These are phyloP conservation scores for Helogale parvula DNA, from an alignment of 2,113 vertebrate genomes.

Conservation along the genomic window DNA sequence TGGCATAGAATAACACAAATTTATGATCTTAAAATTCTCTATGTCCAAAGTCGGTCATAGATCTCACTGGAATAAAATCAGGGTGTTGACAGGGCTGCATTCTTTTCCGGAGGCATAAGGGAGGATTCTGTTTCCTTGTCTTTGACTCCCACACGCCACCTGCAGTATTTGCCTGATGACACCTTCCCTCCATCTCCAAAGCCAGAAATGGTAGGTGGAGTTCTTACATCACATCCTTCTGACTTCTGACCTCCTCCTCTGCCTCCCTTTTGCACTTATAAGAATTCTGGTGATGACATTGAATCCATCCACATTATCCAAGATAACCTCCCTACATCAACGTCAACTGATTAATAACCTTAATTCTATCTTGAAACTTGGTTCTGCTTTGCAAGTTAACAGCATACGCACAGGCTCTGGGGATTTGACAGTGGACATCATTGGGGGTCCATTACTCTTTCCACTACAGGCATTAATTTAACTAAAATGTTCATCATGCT, in stretches of 20 bases:
- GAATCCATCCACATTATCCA: neutral
- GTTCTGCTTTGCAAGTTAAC: neutral
- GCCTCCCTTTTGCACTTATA: neutral
- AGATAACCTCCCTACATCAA: neutral
- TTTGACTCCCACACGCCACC: neutral
- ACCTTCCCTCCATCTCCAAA: neutral
- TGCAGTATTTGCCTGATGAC: neutral
- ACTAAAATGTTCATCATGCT: neutral
- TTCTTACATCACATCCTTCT: neutral
- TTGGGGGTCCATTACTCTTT: neutral
- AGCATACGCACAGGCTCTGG: neutral
- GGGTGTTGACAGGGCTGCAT: neutral
- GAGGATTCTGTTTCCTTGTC: neutral
- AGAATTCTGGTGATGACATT: neutral
- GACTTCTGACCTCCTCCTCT: neutral
- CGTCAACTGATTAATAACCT: neutral
- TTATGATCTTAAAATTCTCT: neutral
- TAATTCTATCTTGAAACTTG: neutral
- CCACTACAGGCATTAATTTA: neutral
- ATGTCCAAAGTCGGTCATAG: neutral
- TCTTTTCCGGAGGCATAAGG: neutral
- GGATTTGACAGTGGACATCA: neutral
- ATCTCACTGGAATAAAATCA: neutral
- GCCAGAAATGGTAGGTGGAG: no score
- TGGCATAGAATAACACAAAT: neutral